Evolutionary conservation across 2,113 vertebrate genomes (phyloP), one percentile per base, ranked within the genome.

Genomic region (Alosa alosa): DNA sequence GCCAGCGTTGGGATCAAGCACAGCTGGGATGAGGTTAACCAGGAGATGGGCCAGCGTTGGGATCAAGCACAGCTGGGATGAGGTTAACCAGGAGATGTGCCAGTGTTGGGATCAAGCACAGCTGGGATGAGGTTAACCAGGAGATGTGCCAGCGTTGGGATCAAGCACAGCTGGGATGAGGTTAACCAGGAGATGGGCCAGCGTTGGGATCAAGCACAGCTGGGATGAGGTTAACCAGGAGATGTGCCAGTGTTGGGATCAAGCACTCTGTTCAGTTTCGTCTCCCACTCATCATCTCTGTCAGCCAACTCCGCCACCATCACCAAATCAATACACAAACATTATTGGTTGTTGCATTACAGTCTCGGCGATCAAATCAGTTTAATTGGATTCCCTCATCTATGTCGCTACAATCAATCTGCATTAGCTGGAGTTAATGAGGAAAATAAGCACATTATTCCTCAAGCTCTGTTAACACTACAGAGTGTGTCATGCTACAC

Each of bases 401-500:
- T 78, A 10, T 78, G 72, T 41, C 5, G 31, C 72, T 17, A 78
- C 72, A 78, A 78, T 78, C 72, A 78, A 78, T 78, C 72, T 17
- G 72, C 11, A 36, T 78, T 78, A 78, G 72, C 36, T 15, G 31
- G 72, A 78, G 13, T 36, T 78, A 78, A 78, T 78, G 72, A 78
- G 72, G 72, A 78, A 78, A 78, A 78, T 78, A 78, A 78, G 72
- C 72, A 17, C 10, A 78, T 78, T 78, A 15, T 78, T 41, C 72
- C 31, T 78, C 72, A 36, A 78, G 72, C 72, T 13, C 72, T 39
- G 15, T 41, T 39, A 78, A 15, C 31, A 13, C 3, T 17, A 4
- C 9, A 13, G 72, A 17, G 25, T 39, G 72, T 36, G 31, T 78
- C 2, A 18, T 20, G 18, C 47, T 22, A 18, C 20, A 60, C 2